Percentiles rank a stretch among this genome's conserved stretches.
Conservation (phyloP, 2,888 invertebrate species). For the Xylocampa areola region DNA sequence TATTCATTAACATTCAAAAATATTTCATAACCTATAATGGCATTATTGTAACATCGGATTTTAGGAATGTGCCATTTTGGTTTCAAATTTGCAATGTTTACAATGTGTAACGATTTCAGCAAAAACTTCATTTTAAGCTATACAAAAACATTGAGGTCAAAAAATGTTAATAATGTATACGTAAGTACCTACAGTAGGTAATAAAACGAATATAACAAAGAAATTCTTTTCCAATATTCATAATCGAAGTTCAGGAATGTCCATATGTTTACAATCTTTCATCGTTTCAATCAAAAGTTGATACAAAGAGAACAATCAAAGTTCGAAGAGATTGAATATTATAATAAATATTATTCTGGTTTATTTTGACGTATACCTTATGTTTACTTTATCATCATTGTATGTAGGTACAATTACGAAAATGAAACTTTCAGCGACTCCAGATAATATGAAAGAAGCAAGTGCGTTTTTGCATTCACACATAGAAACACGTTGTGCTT, state of each 20-base stretch:
- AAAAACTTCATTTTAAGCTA: too few species aligned
- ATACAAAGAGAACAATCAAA: constrained; percentile 35
- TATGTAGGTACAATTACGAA: constrained; percentile 31
- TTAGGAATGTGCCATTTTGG: too few species aligned
- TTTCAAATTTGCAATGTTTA: too few species aligned
- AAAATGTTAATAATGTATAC: too few species aligned
- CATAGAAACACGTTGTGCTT: not conserved
- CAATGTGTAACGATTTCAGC: too few species aligned
- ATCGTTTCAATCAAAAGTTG: constrained; percentile 37
- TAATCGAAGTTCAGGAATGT: constrained; percentile 1
- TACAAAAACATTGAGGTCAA: too few species aligned
- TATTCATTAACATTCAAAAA: too few species aligned
- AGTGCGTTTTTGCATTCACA: constrained; percentile 6
- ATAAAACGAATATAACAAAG: not conserved
- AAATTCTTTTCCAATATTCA: not conserved
- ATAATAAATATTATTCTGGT: constrained; percentile 32
- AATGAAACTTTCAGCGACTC: constrained; percentile 26
- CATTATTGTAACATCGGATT: too few species aligned
- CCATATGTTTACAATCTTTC: constrained; percentile 23
- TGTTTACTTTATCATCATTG: constrained; percentile 39
- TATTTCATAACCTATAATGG: too few species aligned
- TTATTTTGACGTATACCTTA: constrained; percentile 23
- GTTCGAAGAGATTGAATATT: constrained; percentile 37
- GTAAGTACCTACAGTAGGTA: not conserved
- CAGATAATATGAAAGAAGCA: constrained; percentile 11